phyloP scores from a whole-genome alignment of 2,888 invertebrate species.

The Drosophila subsilvestris region DNA sequence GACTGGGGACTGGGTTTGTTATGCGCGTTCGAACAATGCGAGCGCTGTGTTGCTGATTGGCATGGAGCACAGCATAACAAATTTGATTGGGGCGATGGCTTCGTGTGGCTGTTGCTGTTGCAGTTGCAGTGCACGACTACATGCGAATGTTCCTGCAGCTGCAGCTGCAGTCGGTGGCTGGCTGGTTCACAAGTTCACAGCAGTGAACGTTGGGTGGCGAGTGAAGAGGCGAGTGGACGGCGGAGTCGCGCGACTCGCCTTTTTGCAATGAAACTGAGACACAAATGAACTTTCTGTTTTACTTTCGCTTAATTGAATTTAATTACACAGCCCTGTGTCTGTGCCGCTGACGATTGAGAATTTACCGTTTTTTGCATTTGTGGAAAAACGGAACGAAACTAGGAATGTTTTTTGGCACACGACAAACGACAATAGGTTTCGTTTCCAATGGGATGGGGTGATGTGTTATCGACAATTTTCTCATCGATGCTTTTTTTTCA shows the following conservation, averaged over 20 bases:
- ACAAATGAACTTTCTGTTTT: slow-evolving; percentile 61
- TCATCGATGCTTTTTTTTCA: not conserved
- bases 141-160: slow-evolving; percentile 2
- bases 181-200: not conserved
- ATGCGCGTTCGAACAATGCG: slow-evolving; percentile 53
- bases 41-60: slow-evolving; percentile 60
- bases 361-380: slow-evolving; percentile 24
- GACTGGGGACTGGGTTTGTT: slow-evolving; percentile 25
- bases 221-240: slow-evolving; percentile 7
- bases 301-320: slow-evolving; percentile 79
- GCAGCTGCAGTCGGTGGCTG: slow-evolving; percentile 16
- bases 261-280: slow-evolving; percentile 56
- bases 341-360: slow-evolving; percentile 20
- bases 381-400: slow-evolving; percentile 1
- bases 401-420: slow-evolving; percentile 4
- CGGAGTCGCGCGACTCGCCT: slow-evolving; percentile 20
- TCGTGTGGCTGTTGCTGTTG: slow-evolving; percentile 1
- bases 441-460: not conserved
- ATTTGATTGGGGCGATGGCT: slow-evolving; percentile 5
- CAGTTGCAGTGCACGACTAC: slow-evolving; percentile 13
- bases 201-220: slow-evolving; percentile 2
- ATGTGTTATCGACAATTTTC: not conserved
- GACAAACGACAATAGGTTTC: not conserved
- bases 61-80: slow-evolving; percentile 41
- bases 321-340: slow-evolving; percentile 67